Base-by-base conservation (phyloP, 2,888 invertebrate species). In the Drosophila histrio region DNA sequence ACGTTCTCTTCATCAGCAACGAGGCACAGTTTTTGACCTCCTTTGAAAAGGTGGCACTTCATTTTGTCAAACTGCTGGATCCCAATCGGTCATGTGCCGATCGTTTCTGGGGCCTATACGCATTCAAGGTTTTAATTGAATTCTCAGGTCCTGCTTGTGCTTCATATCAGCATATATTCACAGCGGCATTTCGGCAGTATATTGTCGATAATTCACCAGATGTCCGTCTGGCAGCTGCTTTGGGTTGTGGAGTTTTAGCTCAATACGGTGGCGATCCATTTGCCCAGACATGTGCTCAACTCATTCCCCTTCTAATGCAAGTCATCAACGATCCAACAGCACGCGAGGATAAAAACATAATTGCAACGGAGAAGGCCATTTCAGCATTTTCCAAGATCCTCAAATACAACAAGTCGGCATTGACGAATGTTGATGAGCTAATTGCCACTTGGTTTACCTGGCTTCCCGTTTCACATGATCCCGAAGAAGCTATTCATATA, bases 371-470 rank as follows among this genome's bases (percentile, higher is more conserved):
- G 92, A 99, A 99, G 91, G 98, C 98, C 15, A 98, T 99, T 79
- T 96, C 99, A n/a, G 99, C 99, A 2, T 96, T 99, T 60, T 96
- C 98, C 47, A 99, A 99, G 94, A 99, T 99, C 89, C 95, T 99
- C 88, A 97, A 98, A 93, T 98, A 96, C 91, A 97, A 97, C 91
- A 94, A 94, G 89, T 94, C 95, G 49, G 95, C 95, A 76, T 94
- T 97, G 72, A 89, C 81, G 62, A 97, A 97, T 92, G 93, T 97
- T 70, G 96, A 97, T 86, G 97, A 98, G 92, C 93, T 98, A 67
- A 94, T 98, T 78, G 96, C 96, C 65, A 94, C 96, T 89, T 99
- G 98, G 98, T 92, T 98, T 86, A 94, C 95, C 59, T 99, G 99
- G 99, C 93, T 99, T 89, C 99, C 99, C 7, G 97, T 99, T 30